phyloP scores from a whole-genome alignment of 2,113 vertebrate genomes.

The Gobio gobio region DNA sequence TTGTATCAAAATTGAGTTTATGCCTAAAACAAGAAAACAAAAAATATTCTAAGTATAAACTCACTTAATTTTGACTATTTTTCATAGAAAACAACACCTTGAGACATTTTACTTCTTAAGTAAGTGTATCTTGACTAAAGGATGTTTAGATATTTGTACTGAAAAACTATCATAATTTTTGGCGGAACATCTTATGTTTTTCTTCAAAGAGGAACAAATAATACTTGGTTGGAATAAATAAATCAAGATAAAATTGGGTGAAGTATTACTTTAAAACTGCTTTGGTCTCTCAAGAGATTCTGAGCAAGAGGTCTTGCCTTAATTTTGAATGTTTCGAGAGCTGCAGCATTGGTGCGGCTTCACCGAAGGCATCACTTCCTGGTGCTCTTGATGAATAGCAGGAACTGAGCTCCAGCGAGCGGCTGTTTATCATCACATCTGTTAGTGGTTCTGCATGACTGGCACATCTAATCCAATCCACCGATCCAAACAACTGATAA shows the following conservation, averaged over 20 bases:
- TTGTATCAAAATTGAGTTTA: neutral
- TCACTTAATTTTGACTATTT: neutral
- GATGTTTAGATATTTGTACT: neutral
- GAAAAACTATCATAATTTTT: neutral
- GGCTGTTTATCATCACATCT: neutral
- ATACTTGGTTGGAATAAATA: neutral
- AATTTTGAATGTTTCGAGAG: neutral
- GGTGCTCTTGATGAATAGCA: neutral
- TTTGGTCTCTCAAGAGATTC: neutral
- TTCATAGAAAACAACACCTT: neutral
- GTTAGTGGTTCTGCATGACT: slow-evolving; percentile 19
- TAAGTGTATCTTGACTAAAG: neutral
- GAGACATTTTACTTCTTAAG: too few relatives aligned
- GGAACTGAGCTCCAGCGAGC: neutral
- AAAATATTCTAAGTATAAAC: neutral
- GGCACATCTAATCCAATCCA: slow-evolving; percentile 10
- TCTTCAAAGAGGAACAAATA: neutral
- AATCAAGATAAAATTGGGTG: neutral
- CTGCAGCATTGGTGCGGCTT: neutral
- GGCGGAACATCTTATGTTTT: too few relatives aligned
- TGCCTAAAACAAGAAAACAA: neutral
- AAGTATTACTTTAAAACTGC: neutral
- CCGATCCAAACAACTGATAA: neutral
- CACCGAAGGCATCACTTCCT: neutral
- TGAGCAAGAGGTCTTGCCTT: neutral